Conservation (phyloP, 1,140 invertebrate genomes). For the Limonius californicus region DNA sequence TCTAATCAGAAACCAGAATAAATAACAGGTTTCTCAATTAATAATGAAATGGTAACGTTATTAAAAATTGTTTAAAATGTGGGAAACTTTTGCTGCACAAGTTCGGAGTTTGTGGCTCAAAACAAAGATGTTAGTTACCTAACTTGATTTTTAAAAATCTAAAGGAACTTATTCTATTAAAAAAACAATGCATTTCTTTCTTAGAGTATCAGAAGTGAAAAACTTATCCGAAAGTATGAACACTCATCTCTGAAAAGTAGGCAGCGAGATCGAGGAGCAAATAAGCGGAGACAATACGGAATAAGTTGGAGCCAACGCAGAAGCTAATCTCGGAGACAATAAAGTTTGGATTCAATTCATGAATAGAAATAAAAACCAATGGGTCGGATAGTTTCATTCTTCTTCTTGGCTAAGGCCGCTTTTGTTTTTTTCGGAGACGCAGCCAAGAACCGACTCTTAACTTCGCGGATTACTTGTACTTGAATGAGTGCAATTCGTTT, state of each 20-base stretch:
- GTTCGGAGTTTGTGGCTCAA: too few species aligned
- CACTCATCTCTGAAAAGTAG: constrained; percentile 3
- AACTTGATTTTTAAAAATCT: too few species aligned
- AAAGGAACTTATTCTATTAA: too few species aligned
- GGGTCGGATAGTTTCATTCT: constrained; percentile 31
- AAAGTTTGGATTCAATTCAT: constrained; percentile 30
- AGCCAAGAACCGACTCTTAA: constrained; percentile 31
- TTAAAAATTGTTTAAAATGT: too few species aligned
- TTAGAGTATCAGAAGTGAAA: not conserved
- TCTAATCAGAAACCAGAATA: too few species aligned
- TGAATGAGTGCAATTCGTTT: constrained; percentile 34
- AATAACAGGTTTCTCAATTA: too few species aligned
- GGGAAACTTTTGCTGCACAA: too few species aligned
- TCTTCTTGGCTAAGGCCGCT: constrained; percentile 26
- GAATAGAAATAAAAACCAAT: constrained; percentile 37
- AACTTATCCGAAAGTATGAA: not conserved
- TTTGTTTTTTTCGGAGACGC: constrained; percentile 29
- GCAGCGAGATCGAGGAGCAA: not conserved
- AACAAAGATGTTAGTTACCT: too few species aligned
- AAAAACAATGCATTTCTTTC: too few species aligned
- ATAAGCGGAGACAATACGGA: constrained; percentile 11
- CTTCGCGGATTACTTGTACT: constrained; percentile 27
- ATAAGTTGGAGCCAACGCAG: constrained; percentile 6
- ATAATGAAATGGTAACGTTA: too few species aligned
- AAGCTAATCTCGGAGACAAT: constrained; percentile 14